Conservation (phyloP, 2,113 vertebrate species). For the Sturnira hondurensis region DNA sequence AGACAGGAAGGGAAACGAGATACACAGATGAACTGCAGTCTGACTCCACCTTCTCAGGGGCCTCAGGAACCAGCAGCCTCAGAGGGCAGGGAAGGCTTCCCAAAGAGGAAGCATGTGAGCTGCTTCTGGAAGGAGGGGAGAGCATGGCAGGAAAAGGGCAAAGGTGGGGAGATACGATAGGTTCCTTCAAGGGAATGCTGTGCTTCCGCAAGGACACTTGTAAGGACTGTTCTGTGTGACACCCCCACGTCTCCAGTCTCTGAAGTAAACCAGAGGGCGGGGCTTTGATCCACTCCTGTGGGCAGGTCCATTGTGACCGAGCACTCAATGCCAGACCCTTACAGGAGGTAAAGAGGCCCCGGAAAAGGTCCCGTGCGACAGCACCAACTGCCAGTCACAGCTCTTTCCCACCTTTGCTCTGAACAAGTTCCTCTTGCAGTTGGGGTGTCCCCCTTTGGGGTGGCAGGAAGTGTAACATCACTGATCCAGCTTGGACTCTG, state of each 20-base stretch:
- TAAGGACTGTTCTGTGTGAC: not conserved
- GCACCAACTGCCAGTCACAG: not conserved
- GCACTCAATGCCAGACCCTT: not conserved
- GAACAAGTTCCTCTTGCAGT: not conserved
- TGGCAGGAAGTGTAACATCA: not conserved
- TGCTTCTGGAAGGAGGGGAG: not conserved
- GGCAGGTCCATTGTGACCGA: not conserved
- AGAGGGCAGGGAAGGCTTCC: not conserved
- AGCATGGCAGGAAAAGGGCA: not conserved
- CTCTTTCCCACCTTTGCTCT: not conserved
- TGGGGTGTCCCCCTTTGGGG: not conserved
- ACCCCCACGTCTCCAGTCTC: not conserved
- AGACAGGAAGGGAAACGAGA: not conserved
- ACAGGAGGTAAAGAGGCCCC: not conserved
- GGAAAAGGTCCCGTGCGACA: not conserved
- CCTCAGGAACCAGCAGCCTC: not conserved
- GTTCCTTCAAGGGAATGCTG: not conserved
- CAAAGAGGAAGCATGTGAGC: not conserved
- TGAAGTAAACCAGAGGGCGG: not conserved
- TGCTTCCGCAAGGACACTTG: not conserved
- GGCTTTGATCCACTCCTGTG: not conserved
- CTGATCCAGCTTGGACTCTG: not conserved
- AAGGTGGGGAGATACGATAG: not conserved
- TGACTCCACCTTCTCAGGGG: not conserved
- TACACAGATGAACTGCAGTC: not conserved